phyloP scores from a whole-genome alignment of 2,113 vertebrate genomes.

The Struthidea cinerea region DNA sequence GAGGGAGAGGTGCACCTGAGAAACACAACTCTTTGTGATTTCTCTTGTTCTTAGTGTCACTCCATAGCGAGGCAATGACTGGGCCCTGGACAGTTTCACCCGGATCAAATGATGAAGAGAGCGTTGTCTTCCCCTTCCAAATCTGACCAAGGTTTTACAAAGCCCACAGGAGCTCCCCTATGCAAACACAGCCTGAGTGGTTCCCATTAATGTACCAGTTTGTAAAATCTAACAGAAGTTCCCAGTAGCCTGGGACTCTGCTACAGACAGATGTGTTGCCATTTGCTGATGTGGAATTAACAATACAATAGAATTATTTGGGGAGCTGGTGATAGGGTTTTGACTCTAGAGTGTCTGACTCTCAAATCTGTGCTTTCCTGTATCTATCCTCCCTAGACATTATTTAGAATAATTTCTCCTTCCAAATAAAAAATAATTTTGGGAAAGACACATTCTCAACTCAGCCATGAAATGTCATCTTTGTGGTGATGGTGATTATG shows the following conservation, averaged over 20 bases:
- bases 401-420: conserved; percentile 22
- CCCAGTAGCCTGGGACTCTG: neutral
- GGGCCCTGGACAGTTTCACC: neutral
- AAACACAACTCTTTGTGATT: neutral
- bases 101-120: neutral
- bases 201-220: neutral
- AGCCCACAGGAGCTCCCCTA: neutral
- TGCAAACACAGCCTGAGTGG: neutral
- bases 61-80: accelerated
- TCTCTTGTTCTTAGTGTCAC: neutral
- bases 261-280: neutral
- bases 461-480: conserved; percentile 56
- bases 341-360: neutral
- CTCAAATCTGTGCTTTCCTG: neutral
- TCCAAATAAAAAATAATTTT: conserved; percentile 47
- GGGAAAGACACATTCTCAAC: conserved; percentile 45
- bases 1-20: neutral
- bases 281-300: neutral
- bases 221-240: neutral
- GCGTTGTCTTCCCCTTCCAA: neutral
- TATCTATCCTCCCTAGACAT: neutral
- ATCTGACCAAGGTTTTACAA: neutral
- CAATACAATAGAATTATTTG: neutral
- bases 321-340: neutral
- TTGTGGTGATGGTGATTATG: conserved; percentile 55